Base-by-base conservation (phyloP, 2,797 vertebrate genomes). In the Bufotes viridis region DNA sequence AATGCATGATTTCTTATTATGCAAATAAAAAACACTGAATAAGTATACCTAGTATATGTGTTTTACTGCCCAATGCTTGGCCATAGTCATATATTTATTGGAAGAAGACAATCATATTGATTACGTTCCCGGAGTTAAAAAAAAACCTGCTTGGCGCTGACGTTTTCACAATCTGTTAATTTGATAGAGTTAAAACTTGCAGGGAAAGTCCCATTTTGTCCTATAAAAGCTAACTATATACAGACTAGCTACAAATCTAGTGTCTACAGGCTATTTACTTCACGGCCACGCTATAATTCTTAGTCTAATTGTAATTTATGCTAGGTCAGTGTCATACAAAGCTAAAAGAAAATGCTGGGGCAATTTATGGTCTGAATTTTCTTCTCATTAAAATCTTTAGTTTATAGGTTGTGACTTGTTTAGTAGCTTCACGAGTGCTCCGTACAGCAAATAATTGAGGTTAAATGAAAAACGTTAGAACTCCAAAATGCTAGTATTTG, bases 121-220 rank as follows among this genome's bases (percentile, higher is more conserved):
- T 67, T 65, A 12, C 67, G 22, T 7, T 20, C 14, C 17, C 24
- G 22, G 3, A 61, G 58, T 24, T 60, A 26, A 15, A 75, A 67
- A 67, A 58, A 76, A 51, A 75, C 24, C 61, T 29, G 60, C 76
- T 78, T 63, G n/a, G 12, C 24, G 55, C 17, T 17, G 34, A 53
- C 49, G 13, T 26, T 85, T 75, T 76, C 22, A 84, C 69, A 85
- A 72, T 85, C 58, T 49, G 51, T 42, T 76, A 72, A 85, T 42
- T 12, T 76, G 34, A 17, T 42, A 61, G 7, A 49, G 58, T 49
- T 74, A 49, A 34, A 84, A n/a, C 70, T 78, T 49, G 42, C n/a
- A 78, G 34, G 8, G 53, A 75, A 74, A 78, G 84, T 22, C 15
- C 22, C 60, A 53, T 53, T 57, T 78, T 78, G 84, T 26, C 58